These are phyloP conservation scores for Pediacus dermestoides DNA, from an alignment of 2,888 invertebrate species.

Conservation along the genomic window DNA sequence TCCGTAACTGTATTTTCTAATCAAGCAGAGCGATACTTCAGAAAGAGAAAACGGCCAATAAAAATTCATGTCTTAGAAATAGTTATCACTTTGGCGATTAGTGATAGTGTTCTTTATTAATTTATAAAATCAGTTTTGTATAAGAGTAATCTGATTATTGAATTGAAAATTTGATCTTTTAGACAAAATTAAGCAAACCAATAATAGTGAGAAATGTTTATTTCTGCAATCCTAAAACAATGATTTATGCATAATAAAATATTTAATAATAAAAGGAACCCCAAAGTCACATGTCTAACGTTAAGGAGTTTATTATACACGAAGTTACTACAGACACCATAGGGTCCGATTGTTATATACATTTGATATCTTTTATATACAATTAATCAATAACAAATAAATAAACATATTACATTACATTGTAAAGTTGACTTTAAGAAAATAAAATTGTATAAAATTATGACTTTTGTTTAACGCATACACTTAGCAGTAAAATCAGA, in stretches of 20 bases:
- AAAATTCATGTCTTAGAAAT: too few species aligned
- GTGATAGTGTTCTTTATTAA: too few species aligned
- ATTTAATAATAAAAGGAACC: conserved; percentile 47
- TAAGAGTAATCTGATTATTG: too few species aligned
- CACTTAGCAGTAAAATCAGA: too few species aligned
- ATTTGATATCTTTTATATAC: conserved; percentile 47
- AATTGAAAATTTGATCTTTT: too few species aligned
- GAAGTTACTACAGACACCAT: conserved; percentile 47
- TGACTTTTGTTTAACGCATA: too few species aligned
- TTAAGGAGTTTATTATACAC: conserved; percentile 40
- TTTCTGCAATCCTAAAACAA: conserved; percentile 48
- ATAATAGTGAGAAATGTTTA: conserved; percentile 43
- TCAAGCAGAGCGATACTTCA: too few species aligned
- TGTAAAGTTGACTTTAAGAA: conserved; percentile 21
- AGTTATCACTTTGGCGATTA: too few species aligned
- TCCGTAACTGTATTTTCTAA: too few species aligned
- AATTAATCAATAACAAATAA: conserved; percentile 45
- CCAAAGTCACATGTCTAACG: conserved; percentile 45
- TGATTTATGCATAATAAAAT: conserved; percentile 49
- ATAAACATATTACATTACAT: too few species aligned
- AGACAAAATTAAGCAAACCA: conserved; percentile 13
- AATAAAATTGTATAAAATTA: conserved; percentile 31
- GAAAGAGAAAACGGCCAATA: too few species aligned
- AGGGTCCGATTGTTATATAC: conserved; percentile 47
- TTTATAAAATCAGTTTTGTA: too few species aligned